phyloP scores from a whole-genome alignment of 2,113 vertebrate species.

The human (Homo sapiens) region DNA sequence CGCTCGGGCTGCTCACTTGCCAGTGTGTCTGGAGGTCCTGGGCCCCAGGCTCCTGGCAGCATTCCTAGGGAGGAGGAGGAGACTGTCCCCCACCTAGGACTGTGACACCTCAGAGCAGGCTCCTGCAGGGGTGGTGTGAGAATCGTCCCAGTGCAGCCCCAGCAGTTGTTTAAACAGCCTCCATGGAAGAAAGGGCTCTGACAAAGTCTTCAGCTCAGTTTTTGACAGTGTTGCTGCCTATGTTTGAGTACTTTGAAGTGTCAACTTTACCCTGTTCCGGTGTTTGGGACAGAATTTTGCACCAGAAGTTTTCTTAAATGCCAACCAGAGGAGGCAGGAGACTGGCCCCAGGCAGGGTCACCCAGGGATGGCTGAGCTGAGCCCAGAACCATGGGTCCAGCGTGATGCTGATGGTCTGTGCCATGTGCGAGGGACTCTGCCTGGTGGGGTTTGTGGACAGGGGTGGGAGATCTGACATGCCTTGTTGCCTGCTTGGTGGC shows the following conservation, averaged over 20 bases:
- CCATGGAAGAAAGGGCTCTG: neutral
- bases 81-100: neutral
- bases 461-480: neutral
- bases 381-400: neutral
- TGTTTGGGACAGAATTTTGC: neutral
- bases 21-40: neutral
- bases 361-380: neutral
- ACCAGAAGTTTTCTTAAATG: neutral
- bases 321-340: neutral
- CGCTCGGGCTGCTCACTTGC: neutral
- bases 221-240: neutral
- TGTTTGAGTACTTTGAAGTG: neutral
- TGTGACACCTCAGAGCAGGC: neutral
- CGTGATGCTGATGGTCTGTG: neutral
- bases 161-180: neutral
- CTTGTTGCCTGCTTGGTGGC: neutral
- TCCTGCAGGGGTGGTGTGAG: neutral
- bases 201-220: neutral
- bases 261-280: neutral
- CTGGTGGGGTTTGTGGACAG: accelerated
- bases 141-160: neutral
- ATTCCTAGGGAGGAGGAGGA: neutral
- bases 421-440: no score
- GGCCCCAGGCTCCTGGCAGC: neutral
- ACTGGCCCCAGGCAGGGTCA: neutral